These are phyloP conservation scores for Melanotaenia boesemani DNA, from an alignment of 2,797 vertebrate species.

Conservation along the genomic window DNA sequence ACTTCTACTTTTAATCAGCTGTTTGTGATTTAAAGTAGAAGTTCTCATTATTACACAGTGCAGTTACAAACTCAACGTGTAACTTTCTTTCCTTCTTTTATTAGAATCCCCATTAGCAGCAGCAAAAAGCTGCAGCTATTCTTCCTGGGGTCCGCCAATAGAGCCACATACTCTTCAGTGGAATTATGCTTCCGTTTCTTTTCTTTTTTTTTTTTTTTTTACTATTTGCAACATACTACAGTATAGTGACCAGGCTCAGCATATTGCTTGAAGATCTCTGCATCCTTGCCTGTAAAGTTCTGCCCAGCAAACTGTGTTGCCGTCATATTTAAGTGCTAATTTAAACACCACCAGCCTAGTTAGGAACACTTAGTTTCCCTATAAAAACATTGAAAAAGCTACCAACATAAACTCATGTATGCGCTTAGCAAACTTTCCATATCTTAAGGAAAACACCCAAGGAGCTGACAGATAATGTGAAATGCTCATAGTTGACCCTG, in stretches of 20 bases:
- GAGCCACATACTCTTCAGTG: background rate
- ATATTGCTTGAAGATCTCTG: background rate
- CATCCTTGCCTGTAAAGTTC: constrained; percentile 10
- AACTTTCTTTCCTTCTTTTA: too few species aligned
- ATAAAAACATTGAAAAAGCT: constrained; percentile 28
- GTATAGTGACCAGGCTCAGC: too few species aligned
- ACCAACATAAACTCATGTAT: constrained; percentile 28
- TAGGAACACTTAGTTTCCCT: constrained; percentile 13
- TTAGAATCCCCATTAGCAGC: too few species aligned
- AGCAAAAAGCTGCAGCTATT: too few species aligned
- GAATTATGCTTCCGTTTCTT: too few species aligned
- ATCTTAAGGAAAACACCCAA: constrained; percentile 22
- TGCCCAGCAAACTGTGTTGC: constrained; percentile 8
- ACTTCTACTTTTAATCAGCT: background rate
- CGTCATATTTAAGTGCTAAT: background rate
- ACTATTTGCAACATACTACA: background rate
- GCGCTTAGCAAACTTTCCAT: constrained; percentile 15
- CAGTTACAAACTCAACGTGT: background rate
- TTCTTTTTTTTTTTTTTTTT: background rate
- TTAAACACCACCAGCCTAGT: constrained; percentile 24
- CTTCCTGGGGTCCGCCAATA: background rate
- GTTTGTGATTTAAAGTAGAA: background rate
- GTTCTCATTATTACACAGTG: background rate
- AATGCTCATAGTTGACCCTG: constrained; percentile 9
- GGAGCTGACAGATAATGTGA: constrained; percentile 17